A percentile compares a stretch with the other conserved stretches of the same genome.
These are phyloP conservation scores for Epizoanthus fatuus DNA, from an alignment of 92 coral and sea anemone species.

Conservation along the genomic window DNA sequence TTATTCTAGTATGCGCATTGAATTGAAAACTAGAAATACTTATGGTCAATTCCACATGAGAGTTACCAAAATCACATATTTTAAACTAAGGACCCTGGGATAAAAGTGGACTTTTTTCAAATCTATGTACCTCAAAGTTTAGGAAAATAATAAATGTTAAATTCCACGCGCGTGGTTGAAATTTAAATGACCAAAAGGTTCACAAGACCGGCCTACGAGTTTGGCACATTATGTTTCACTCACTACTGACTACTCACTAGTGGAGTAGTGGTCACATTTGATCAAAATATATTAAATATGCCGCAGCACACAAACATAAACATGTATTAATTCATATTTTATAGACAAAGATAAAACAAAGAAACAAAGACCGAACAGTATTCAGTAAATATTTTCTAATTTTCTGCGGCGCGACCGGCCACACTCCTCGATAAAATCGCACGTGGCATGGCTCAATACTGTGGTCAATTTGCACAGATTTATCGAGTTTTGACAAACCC, in stretches of 20 bases:
- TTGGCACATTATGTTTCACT: not conserved
- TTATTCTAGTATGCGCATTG: constrained; percentile 4
- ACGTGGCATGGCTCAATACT: not conserved
- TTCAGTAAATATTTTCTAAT: not conserved
- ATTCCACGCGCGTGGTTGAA: not conserved
- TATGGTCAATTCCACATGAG: not conserved
- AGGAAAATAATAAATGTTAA: no score
- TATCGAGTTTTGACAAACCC: not conserved
- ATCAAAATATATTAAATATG: not conserved
- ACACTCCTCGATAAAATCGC: not conserved
- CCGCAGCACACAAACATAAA: not conserved
- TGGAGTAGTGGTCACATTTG: constrained; percentile 2
- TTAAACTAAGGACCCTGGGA: no score
- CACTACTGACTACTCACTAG: not conserved
- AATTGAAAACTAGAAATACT: not conserved
- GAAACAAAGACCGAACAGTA: constrained; percentile 1
- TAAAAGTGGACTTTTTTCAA: no score
- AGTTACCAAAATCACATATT: no score
- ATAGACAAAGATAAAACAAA: not conserved
- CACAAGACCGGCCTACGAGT: not conserved
- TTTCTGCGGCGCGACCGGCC: not conserved
- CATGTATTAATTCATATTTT: not conserved
- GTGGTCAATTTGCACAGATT: not conserved
- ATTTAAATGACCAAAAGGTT: not conserved
- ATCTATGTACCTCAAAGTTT: no score